These are phyloP conservation scores for Bembecia ichneumoniformis DNA, from an alignment of 2,888 invertebrate species.

Conservation along the genomic window DNA sequence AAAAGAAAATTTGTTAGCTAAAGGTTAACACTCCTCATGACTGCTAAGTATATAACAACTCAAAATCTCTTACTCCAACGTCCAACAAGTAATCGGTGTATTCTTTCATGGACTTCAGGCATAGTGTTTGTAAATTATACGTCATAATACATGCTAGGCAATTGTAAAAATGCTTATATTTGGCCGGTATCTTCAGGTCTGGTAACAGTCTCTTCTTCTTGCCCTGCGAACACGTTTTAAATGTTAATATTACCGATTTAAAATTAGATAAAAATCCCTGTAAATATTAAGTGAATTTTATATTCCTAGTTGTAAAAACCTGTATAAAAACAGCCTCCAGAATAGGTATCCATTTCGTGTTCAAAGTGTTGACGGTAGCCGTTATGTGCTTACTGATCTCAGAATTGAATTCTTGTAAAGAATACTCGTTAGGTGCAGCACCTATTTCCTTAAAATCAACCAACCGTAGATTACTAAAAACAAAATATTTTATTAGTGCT, in stretches of 20 bases:
- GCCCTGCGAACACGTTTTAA: constrained; percentile 52
- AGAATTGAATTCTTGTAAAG: constrained; percentile 76
- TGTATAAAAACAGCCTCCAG: constrained; percentile 75
- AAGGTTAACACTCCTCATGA: too few species aligned
- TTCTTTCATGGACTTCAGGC: constrained; percentile 83
- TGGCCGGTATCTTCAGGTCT: constrained; percentile 73
- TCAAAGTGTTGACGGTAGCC: constrained; percentile 76
- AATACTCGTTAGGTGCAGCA: constrained; percentile 75
- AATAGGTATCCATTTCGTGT: constrained; percentile 74
- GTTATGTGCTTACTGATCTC: constrained; percentile 72
- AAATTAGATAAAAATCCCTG: not conserved
- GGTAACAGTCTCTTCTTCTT: constrained; percentile 79
- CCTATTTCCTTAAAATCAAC: constrained; percentile 73
- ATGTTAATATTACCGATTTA: not conserved
- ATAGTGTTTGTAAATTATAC: constrained; percentile 85
- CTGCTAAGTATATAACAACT: constrained; percentile 7
- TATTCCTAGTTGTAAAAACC: constrained; percentile 30
- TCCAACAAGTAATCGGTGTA: constrained; percentile 84
- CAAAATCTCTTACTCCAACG: constrained; percentile 73
- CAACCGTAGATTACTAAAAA: constrained; percentile 71
- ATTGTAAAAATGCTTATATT: constrained; percentile 85
- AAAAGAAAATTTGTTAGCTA: too few species aligned
- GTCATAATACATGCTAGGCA: constrained; percentile 91
- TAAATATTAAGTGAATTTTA: not conserved
- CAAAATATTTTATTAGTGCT: too few species aligned